Base-by-base conservation (phyloP, 2,113 vertebrate species). In the Otus sunia region DNA sequence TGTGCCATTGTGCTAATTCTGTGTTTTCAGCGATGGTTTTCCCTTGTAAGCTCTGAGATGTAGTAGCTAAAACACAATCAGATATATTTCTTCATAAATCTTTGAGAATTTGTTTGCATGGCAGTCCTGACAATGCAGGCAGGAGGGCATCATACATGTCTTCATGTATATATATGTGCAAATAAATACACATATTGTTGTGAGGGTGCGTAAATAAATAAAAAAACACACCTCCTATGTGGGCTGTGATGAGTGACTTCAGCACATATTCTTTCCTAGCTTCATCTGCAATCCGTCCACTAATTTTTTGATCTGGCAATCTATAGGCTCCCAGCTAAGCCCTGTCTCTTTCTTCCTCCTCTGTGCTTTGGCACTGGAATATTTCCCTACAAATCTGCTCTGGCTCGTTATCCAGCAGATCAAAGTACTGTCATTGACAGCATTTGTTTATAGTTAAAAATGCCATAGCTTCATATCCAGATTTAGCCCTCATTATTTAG, bases 391-490 rank as follows among this genome's bases (percentile, higher is more conserved):
- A 91, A 85, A 91, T 85, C 88, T 96, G 4, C 80, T 92, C 73
- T 79, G 83, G 73, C 76, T 92, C 0, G 0, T 87, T 73, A 73
- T 89, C 66, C 41, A 89, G 71, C n/a, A 90, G 89, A 95, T 91
- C 92, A 92, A 95, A 96, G 86, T 34, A 67, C n/a, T 82, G 92
- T 64, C 86, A 95, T 66, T 73, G 58, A 27, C 80, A 91, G 58
- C 80, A 85, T 85, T 95, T 94, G 91, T 85, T 94, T 94, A 92
- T 82, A 88, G 86, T 73, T 91, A 95, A 95, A 97, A 91, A 97
- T 95, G 91, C 69, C 94, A 91, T 58, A 62, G 84, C 89, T 97
- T 92, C 92, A 58, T 72, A 73, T 66, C 86, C 92, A 90, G 56
- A 96, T 94, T 95, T 95, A 95, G 89, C 77, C 29, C 62, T 58